Base-by-base conservation (phyloP, 1,140 invertebrate species). In the Pteromalus puparum region DNA sequence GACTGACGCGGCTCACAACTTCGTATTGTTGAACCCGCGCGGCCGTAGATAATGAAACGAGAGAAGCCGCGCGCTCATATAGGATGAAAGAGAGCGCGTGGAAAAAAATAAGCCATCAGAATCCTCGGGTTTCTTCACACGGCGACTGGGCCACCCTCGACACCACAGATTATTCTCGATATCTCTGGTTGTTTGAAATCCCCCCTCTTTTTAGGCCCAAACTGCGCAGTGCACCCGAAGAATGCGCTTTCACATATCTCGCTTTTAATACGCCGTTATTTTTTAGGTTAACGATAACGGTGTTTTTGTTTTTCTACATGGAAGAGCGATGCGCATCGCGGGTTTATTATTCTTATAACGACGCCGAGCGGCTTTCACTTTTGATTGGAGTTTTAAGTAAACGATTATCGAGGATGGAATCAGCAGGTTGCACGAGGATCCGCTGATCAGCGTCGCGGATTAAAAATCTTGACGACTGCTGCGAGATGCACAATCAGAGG, bases 281-380 rank as follows among this genome's bases (percentile, higher is more conserved):
- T 73, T 73, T 38, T 34, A 73, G 34, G 21, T 42, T 46, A 75
- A 75, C 73, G 73, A 75, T 75, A 75, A 75, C 38, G 73, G 48
- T 46, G 38, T 46, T 75, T 75, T 46, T 75, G 21, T 75, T 75
- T 75, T 46, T 46, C 15, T 24, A 1, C 65, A 12, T 18, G 65
- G 24, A 9, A 67, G 65, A 67, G 38, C 38, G 38, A 38, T 38
- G 38, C 38, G 65, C 65, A 12, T 26, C 24, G 65, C 4, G n/a
- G 7, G 3, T 67, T 26, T 67, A 26, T 67, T 67, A 48, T 48
- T 48, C 18, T 48, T 48, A 18, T 15, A 48, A 18, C 12, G 46
- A 48, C 46, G 21, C n/a, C 65, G 65, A 5, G 65, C 65, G 65
- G 65, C 24, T 67, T 67, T 67, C 24, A 26, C 65, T 67, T 24